Percentiles rank a stretch among this genome's conserved stretches.
phyloP scores from a whole-genome alignment of 2,797 vertebrate species.

The Amazona ochrocephala region DNA sequence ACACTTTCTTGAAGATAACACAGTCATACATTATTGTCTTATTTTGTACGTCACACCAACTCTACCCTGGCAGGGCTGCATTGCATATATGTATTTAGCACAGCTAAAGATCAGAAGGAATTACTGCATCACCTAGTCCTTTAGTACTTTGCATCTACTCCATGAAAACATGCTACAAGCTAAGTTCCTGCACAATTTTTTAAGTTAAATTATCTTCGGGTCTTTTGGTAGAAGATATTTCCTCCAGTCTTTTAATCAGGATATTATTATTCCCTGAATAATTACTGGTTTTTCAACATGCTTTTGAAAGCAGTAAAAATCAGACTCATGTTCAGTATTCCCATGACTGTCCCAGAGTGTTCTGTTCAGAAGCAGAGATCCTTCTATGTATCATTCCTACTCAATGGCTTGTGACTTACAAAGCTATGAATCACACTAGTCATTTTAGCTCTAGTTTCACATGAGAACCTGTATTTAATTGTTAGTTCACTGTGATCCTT shows the following conservation, averaged over 20 bases:
- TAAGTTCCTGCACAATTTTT: neutral
- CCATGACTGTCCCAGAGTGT: neutral
- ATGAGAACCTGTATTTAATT: neutral
- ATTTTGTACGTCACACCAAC: neutral
- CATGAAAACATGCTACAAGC: neutral
- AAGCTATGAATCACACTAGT: neutral
- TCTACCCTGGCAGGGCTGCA: neutral
- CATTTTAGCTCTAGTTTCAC: neutral
- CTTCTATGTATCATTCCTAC: neutral
- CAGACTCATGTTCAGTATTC: neutral
- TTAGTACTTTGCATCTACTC: neutral
- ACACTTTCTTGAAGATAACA: neutral
- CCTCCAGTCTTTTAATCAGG: neutral
- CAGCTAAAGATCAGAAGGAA: neutral
- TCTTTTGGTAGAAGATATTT: neutral
- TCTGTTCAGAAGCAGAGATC: neutral
- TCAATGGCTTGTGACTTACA: neutral
- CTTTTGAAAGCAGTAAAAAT: neutral
- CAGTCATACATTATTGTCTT: neutral
- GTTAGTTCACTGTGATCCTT: neutral
- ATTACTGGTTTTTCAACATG: neutral
- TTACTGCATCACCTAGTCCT: neutral
- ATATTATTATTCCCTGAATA: neutral
- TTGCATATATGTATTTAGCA: neutral
- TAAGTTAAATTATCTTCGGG: neutral